Evolutionary conservation across 2,797 vertebrate species (phyloP), one percentile per base, ranked within the genome.

Genomic region (Sebastes miniatus): DNA sequence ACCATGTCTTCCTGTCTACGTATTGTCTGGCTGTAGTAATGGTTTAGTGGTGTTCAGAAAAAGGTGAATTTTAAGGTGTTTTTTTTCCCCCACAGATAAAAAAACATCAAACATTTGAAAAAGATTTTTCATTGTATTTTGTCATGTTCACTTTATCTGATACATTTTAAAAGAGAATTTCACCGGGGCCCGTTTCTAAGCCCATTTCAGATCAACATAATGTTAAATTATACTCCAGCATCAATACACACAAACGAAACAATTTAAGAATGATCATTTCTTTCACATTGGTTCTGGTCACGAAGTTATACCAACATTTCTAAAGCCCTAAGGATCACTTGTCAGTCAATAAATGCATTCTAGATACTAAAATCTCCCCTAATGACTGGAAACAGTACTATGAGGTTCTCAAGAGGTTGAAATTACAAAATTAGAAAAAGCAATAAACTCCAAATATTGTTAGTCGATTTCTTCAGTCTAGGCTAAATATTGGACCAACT

Each of bases 281-380:
- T 79, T 87, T 88, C 79, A 86, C 79, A 86, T 84, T 78, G 69
- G 67, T 86, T 90, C 84, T 84, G 80, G 63, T 88, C 50, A 87
- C 80, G 14, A 88, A 72, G 72, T 66, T 67, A 69, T 83, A 83
- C 83, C 56, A 81, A 70, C 54, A 77, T 87, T 87, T 83, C 72
- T 76, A 80, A 73, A 75, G 47, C 52, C 32, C 64, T 39, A 86
- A 77, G 69, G 54, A 88, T 69, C 66, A 74, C 43, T 65, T 76
- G 65, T 89, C 79, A 87, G 72, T 88, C 63, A 80, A 67, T 79
- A 68, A 86, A 90, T 76, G 52, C 54, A 79, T 79, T 80, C 61
- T 87, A 73, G 80, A 58, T 65, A 68, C 68, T 83, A 83, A 67
- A 80, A 77, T 76, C 65, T 76, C 52, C 39, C 56, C 62, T 78